These are phyloP conservation scores for Epinephelus fuscoguttatus DNA, from an alignment of 2,113 vertebrate species.

Conservation along the genomic window DNA sequence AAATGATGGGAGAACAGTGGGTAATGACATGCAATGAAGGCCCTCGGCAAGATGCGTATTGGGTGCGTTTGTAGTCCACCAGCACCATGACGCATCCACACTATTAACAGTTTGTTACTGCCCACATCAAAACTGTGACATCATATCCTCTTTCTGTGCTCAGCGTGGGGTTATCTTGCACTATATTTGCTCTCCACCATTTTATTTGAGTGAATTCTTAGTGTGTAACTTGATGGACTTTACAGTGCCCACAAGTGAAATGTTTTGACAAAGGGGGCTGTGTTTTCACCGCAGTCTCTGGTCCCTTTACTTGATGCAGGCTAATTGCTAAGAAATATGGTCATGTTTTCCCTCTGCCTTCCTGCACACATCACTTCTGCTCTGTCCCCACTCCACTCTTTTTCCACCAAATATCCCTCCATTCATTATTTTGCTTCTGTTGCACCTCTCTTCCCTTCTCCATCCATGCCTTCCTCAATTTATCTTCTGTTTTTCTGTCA, in stretches of 20 bases:
- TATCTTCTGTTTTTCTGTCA: background rate
- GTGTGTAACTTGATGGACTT: background rate
- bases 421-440: conserved; percentile 14
- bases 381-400: background rate
- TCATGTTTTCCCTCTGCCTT: background rate
- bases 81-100: background rate
- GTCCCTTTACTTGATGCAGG: background rate
- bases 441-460: background rate
- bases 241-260: background rate
- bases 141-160: background rate
- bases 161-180: background rate
- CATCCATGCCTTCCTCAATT: background rate
- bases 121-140: background rate
- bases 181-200: background rate
- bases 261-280: background rate
- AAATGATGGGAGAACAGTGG: background rate
- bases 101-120: background rate
- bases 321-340: conserved; percentile 26
- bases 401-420: background rate
- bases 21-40: background rate
- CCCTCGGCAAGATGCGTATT: background rate
- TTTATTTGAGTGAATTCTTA: background rate
- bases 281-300: background rate
- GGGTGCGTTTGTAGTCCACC: background rate
- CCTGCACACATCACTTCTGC: background rate